phyloP scores from a whole-genome alignment of 2,797 vertebrate genomes.

The Phrynocephalus vlangalii region DNA sequence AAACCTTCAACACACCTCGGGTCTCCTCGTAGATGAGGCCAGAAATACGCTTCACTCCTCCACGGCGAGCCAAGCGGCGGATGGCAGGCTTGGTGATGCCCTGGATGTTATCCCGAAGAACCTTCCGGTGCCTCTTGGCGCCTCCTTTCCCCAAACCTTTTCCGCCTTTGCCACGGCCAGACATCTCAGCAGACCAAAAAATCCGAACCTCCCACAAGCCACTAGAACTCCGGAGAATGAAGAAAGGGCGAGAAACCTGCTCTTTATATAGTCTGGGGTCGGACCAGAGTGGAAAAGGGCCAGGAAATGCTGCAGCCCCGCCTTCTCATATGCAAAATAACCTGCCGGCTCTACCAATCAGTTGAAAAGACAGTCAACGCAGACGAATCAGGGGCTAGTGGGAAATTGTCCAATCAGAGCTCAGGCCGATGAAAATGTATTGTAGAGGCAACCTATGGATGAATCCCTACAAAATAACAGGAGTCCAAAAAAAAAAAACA shows the following conservation, averaged over 20 bases:
- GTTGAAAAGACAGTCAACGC: not conserved
- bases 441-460: too few relatives aligned
- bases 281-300: slow-evolving; percentile 9
- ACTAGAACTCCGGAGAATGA: not conserved
- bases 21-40: slow-evolving; percentile 69
- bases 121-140: slow-evolving; percentile 64
- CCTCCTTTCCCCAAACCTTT: slow-evolving; percentile 55
- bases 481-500: not conserved
- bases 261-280: not conserved
- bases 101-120: slow-evolving; percentile 65
- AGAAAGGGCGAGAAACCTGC: fast-evolving
- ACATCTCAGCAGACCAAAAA: not conserved
- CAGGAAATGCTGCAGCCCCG: not conserved
- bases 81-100: slow-evolving; percentile 65
- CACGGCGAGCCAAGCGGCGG: slow-evolving; percentile 61
- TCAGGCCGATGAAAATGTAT: not conserved
- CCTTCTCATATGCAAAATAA: not conserved
- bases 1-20: slow-evolving; percentile 65
- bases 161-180: slow-evolving; percentile 36
- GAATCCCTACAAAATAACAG: not conserved
- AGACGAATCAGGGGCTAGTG: not conserved
- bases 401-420: not conserved
- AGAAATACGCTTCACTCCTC: slow-evolving; percentile 66
- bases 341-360: not conserved
- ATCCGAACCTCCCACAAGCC: fast-evolving